Evolutionary conservation across 2,113 vertebrate genomes (phyloP), one percentile per base, ranked within the genome.

Genomic region (Trichomycterus rosablanca): DNA sequence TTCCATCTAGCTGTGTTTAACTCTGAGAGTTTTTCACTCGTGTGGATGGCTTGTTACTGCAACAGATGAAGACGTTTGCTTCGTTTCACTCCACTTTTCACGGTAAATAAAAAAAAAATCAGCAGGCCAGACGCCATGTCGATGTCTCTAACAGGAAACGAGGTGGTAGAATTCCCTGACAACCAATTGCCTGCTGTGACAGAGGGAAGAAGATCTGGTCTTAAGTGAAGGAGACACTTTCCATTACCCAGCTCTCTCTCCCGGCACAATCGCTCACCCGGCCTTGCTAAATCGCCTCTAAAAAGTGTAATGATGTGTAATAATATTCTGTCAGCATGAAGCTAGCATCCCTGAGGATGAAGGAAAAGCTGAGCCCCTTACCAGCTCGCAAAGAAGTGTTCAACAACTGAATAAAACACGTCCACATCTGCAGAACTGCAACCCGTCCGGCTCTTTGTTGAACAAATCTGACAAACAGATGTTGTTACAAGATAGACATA

Each of bases 281-380:
- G 85, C 79, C 84, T 86, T 77, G 78, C 75, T 90, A 91, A 90
- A 89, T 88, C 86, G 84, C 82, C 88, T 89, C 87, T 92, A 90
- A 90, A 86, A 88, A 83, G 83, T 81, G 82, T 88, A 87, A 89
- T 90, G 87, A 88, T 59, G 73, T 87, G 87, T 85, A 87, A 91
- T 92, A 86, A 91, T 90, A 87, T 89, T 81, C 85, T 85, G 86
- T 89, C 87, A 84, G 81, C 70, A 67, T 74, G 82, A 82, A 86
- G 79, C 80, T 78, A 80, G 79, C 66, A 51, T 59, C 63, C 68
- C 69, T 62, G 66, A 50, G 54, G 57, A 45, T 67, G 4, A 46
- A 51, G 46, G 61, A 24, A 44, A 59, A 46, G 23, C 44, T 39
- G 19, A 24, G 7, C n/a, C 43, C 22, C 43, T 20, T 35, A 53